Base-by-base conservation (phyloP, 2,888 invertebrate species). In the Augochlorella aurata region DNA sequence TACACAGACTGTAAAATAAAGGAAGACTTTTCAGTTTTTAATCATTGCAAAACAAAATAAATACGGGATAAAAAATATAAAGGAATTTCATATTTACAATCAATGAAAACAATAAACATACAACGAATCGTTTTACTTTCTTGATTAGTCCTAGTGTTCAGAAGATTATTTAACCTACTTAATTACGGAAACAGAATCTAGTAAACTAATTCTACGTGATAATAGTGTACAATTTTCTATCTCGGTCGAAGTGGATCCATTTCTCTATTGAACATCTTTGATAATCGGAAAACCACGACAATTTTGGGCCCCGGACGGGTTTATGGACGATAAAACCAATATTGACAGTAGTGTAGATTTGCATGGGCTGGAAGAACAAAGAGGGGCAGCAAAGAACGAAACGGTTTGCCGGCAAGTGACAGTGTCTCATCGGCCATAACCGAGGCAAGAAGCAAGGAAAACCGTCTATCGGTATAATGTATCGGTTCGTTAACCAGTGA, bases 391-490 rank as follows among this genome's bases (percentile, higher is more conserved):
- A 49, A 50, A 66, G 52, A 78, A 38, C 58, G 71, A 78, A 82
- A 76, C 66, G 52, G 71, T 74, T 61, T 50, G 50, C 18, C 47
- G 38, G 14, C 24, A n/a, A 54, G 24, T 69, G 65, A 52, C 65
- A 71, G 58, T 58, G 45, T 7, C 49, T 79, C 66, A 70, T 54
- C 69, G 68, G 21, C 38, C 49, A 44, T 45, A 45, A 71, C 29
- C 50, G 77, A 71, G 66, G 74, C 24, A 29, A 74, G 84, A 69
- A 66, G 77, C 74, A 82, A 83, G 77, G 82, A 79, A 77, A 83
- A 66, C 74, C 24, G 71, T 58, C 50, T 68, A 49, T 61, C 52
- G 50, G 68, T 47, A 72, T 47, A 66, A 69, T 72, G 65, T 83
- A 70, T 77, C 65, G 47, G 65, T 44, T 77, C 54, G 45, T 74